Percentiles rank a stretch among this genome's conserved stretches.
Evolutionary conservation across 2,888 invertebrate genomes (phyloP).

Genomic region (Gnatocerus cornutus): DNA sequence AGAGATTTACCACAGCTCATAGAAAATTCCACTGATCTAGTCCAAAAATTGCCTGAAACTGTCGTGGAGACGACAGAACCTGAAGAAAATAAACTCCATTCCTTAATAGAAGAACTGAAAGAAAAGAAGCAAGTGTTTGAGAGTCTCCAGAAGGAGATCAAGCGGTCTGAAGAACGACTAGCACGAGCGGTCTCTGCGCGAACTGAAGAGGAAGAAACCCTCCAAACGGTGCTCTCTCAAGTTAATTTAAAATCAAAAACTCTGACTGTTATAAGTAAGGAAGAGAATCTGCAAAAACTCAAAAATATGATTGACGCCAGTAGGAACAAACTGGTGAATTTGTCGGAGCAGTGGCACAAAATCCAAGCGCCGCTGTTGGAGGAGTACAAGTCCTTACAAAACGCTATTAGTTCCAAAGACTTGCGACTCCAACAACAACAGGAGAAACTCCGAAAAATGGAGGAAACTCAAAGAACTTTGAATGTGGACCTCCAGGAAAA

Average conservation of each 20-base stretch:
- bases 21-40: conserved; percentile 11
- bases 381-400: conserved; percentile 71
- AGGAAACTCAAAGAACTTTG: conserved; percentile 66
- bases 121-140: conserved; percentile 63
- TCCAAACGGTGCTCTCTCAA: conserved; percentile 69
- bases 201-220: conserved; percentile 68
- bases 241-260: conserved; percentile 76
- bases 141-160: conserved; percentile 56
- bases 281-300: conserved; percentile 76
- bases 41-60: conserved; percentile 22
- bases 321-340: conserved; percentile 76
- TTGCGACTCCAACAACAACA: conserved; percentile 62
- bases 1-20: conserved; percentile 5
- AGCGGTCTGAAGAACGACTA: conserved; percentile 54
- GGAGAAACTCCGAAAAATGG: conserved; percentile 65
- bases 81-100: conserved; percentile 59
- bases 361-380: conserved; percentile 79
- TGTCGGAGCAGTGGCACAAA: conserved; percentile 83
- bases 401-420: conserved; percentile 55
- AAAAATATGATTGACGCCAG: conserved; percentile 76
- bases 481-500: conserved; percentile 68
- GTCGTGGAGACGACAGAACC: background rate
- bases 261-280: conserved; percentile 78
- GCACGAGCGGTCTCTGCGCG: conserved; percentile 46
- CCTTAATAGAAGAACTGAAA: conserved; percentile 68